Percentiles rank a stretch among this genome's conserved stretches.
Evolutionary conservation across 2,797 vertebrate genomes (phyloP).

Genomic region (Caiman crocodilus): DNA sequence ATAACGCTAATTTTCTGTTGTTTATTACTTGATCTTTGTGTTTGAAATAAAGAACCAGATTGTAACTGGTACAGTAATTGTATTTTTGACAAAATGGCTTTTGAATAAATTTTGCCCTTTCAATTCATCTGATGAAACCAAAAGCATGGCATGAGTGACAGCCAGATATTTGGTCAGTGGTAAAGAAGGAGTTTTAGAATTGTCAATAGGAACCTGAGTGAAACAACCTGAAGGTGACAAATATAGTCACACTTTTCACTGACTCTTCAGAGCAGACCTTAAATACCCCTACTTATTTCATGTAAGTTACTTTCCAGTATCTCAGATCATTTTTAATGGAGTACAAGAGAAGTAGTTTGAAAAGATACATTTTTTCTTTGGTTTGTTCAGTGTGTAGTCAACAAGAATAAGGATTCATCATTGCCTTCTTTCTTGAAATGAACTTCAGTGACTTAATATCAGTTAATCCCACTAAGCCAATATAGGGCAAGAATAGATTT

Average conservation of each 20-base stretch:
- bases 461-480: slow-evolving; percentile 18
- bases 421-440: neutral
- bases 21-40: neutral
- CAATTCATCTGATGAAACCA: neutral
- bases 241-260: neutral
- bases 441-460: slow-evolving; percentile 6
- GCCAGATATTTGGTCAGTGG: neutral
- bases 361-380: neutral
- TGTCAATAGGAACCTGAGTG: neutral
- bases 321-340: neutral
- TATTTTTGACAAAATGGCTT: neutral
- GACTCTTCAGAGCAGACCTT: neutral
- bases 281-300: neutral
- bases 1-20: neutral
- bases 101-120: neutral
- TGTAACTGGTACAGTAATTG: neutral
- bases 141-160: neutral
- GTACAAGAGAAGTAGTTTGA: neutral
- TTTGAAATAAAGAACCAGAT: neutral
- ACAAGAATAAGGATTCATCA: neutral
- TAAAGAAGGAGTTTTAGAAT: neutral
- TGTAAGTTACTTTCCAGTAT: neutral
- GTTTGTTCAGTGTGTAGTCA: neutral
- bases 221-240: neutral
- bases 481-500: neutral